Percentiles rank a stretch among this genome's conserved stretches.
These are phyloP conservation scores for Ectemnius lituratus DNA, from an alignment of 2,888 invertebrate genomes.

Conservation along the genomic window DNA sequence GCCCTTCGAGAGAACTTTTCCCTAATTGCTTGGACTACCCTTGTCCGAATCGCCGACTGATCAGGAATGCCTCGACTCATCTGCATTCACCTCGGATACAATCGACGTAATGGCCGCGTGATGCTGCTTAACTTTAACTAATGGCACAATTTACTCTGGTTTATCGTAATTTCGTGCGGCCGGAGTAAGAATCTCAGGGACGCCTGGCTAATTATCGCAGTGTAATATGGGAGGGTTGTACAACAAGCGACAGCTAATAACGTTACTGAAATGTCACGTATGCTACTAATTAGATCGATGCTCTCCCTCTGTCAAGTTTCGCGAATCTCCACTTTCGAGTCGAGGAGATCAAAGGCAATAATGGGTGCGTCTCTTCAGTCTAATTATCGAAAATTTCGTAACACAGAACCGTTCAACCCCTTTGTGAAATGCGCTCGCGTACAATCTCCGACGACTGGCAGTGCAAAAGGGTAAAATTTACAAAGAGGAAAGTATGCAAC, in stretches of 20 bases:
- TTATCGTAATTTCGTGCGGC: not conserved
- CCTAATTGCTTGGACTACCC: slow-evolving; percentile 48
- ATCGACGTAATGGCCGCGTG: no score
- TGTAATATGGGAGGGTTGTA: not conserved
- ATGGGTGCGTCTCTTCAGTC: slow-evolving; percentile 32
- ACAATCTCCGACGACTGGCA: slow-evolving; percentile 13
- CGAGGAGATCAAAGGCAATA: slow-evolving; percentile 43
- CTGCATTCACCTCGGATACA: no score
- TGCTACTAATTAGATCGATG: slow-evolving; percentile 43
- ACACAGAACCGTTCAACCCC: slow-evolving; percentile 38
- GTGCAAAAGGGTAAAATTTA: not conserved
- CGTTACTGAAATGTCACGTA: slow-evolving; percentile 37
- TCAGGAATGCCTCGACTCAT: no score
- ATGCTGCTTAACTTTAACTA: no score
- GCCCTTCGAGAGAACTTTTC: slow-evolving; percentile 34
- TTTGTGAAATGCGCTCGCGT: slow-evolving; percentile 7
- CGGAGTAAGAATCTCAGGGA: not conserved
- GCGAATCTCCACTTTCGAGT: slow-evolving; percentile 25
- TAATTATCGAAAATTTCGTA: slow-evolving; percentile 52
- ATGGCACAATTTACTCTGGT: not conserved
- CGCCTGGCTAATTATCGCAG: not conserved
- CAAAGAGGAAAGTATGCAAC: slow-evolving; percentile 13
- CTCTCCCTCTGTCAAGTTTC: slow-evolving; percentile 27
- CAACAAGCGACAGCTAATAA: not conserved
- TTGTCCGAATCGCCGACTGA: no score